Evolutionary conservation across 1,140 invertebrate species (phyloP).

Genomic region (Littorina saxatilis): DNA sequence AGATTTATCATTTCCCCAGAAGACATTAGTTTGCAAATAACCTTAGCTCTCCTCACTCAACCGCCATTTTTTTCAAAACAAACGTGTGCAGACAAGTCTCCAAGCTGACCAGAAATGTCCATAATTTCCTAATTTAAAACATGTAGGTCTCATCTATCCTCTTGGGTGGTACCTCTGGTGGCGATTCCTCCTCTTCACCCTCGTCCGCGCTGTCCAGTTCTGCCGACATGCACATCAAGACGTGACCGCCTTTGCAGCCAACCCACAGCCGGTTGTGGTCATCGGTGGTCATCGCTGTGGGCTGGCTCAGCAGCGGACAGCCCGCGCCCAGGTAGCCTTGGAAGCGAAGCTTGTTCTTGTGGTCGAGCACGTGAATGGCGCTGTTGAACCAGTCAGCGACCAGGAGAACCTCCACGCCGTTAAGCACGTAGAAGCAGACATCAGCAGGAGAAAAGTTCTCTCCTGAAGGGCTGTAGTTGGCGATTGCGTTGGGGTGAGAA

Average conservation of each 20-base stretch:
- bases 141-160: too few relatives aligned
- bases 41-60: too few relatives aligned
- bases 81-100: too few relatives aligned
- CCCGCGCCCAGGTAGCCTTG: not conserved
- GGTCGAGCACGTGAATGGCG: slow-evolving; percentile 9
- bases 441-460: slow-evolving; percentile 9
- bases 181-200: not conserved
- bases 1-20: too few relatives aligned
- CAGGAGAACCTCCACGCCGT: slow-evolving; percentile 16
- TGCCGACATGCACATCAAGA: not conserved
- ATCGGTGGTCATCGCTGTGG: not conserved
- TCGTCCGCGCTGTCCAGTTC: not conserved
- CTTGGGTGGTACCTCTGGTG: not conserved
- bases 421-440: slow-evolving; percentile 24
- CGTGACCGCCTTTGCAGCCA: slow-evolving; percentile 4
- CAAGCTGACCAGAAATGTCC: too few relatives aligned
- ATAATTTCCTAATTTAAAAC: too few relatives aligned
- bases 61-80: too few relatives aligned
- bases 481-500: not conserved
- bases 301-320: not conserved
- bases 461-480: not conserved
- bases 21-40: too few relatives aligned
- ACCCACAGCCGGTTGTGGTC: slow-evolving; percentile 6
- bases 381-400: slow-evolving; percentile 30
- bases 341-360: not conserved